A percentile compares a stretch with the other conserved stretches of the same genome.
Conservation (phyloP, 2,888 invertebrate species). For the Panzeria rudis region DNA sequence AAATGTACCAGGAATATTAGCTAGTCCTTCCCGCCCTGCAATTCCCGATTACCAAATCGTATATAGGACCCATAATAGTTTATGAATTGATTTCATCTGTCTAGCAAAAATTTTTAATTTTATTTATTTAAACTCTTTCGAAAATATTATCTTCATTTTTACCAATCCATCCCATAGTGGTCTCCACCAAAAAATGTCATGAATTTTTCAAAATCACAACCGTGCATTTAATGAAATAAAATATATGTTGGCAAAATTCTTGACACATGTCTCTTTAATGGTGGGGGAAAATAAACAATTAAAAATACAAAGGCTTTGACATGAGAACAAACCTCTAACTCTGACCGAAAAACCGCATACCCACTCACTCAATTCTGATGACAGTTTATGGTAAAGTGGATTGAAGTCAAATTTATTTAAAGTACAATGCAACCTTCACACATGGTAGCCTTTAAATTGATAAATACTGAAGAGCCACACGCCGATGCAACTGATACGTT, state of each 20-base stretch:
- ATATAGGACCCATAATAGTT: too few species aligned
- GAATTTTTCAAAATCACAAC: slow-evolving; percentile 30
- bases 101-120: too few species aligned
- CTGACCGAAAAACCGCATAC: slow-evolving; percentile 38
- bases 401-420: slow-evolving; percentile 36
- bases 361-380: slow-evolving; percentile 10
- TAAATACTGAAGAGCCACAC: not conserved
- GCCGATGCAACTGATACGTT: slow-evolving; percentile 30
- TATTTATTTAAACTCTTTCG: too few species aligned
- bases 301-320: slow-evolving; percentile 29
- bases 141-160: not conserved
- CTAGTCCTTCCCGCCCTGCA: too few species aligned
- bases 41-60: too few species aligned
- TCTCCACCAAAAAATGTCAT: not conserved
- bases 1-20: too few species aligned
- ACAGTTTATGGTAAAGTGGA: slow-evolving; percentile 39
- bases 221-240: slow-evolving; percentile 34
- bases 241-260: slow-evolving; percentile 22
- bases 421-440: slow-evolving; percentile 25
- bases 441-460: slow-evolving; percentile 41
- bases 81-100: too few species aligned
- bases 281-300: slow-evolving; percentile 40
- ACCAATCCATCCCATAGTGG: not conserved
- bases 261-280: slow-evolving; percentile 40
- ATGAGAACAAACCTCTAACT: slow-evolving; percentile 41